Percentiles rank a stretch among this genome's conserved stretches.
phyloP scores from a whole-genome alignment of 2,797 vertebrate species.

The Rhinogobio ventralis region DNA sequence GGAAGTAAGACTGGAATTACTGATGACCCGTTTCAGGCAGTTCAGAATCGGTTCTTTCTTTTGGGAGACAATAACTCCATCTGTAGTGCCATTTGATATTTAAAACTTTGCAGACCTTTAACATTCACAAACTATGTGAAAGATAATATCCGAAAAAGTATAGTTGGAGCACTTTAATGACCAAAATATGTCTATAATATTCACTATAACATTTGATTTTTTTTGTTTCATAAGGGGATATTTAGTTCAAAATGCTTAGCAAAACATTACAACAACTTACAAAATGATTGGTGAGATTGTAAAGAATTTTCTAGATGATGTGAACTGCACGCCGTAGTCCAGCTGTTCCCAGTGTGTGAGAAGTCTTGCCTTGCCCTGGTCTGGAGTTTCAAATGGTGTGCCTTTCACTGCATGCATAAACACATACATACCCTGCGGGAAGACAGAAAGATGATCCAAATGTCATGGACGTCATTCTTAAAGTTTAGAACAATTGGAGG shows the following conservation, averaged over 20 bases:
- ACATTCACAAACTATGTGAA: background rate
- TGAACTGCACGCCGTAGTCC: slow-evolving; percentile 96
- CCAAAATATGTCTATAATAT: background rate
- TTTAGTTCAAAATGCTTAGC: background rate
- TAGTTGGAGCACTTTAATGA: background rate
- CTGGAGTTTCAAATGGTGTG: slow-evolving; percentile 96
- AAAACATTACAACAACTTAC: slow-evolving; percentile 69
- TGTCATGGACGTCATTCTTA: background rate
- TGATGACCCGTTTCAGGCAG: background rate
- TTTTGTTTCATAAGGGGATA: background rate
- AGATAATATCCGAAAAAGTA: background rate
- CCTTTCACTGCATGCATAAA: slow-evolving; percentile 98
- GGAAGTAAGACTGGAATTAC: too few relatives aligned
- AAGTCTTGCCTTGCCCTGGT: slow-evolving; percentile 95
- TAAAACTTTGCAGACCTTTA: background rate
- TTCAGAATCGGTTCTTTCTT: background rate
- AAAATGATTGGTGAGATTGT: slow-evolving; percentile 95
- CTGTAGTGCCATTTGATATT: background rate
- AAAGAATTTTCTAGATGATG: slow-evolving; percentile 97
- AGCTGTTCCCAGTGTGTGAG: slow-evolving; percentile 98
- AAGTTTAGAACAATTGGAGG: background rate
- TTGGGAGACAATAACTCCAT: background rate
- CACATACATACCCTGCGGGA: slow-evolving; percentile 93
- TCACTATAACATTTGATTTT: background rate
- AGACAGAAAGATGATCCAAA: slow-evolving; percentile 47